Evolutionary conservation across 1,140 invertebrate genomes (phyloP), one percentile per base, ranked within the genome.

Genomic region (Platyura marginata): DNA sequence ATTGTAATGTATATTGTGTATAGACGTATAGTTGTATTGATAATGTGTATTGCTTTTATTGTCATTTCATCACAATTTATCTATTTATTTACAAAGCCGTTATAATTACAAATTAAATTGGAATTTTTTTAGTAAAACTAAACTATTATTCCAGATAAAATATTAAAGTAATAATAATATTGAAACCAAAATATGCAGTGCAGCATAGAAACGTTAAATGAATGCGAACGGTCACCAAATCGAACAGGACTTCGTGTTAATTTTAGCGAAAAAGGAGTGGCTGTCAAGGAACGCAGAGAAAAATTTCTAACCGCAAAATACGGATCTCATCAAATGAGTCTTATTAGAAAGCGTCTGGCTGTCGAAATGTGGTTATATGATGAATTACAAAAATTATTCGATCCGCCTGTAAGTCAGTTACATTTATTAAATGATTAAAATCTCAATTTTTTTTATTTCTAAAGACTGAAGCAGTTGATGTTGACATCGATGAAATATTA

Each of bases 331-430:
- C 91, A 95, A 68, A 96, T 95, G 91, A 86, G 79, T 53, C 74
- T 95, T 46, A 96, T 96, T 53, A 75, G 90, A 49, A 95, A 95
- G 66, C 69, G 91, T 56, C 69, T 95, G 44, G 81, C 83, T 10
- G 91, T 95, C 9, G 92, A 96, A 66, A 93, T 95, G 84, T 95
- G 91, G 91, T 74, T 96, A 34, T 94, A 91, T 62, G 90, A 95
- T 57, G 81, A 93, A 62, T 70, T 96, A 44, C 85, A 91, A 61
- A 82, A 84, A 56, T 70, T 95, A 29, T 93, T 91, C 56, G 80
- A 85, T 51, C 71, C 75, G 46, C 70, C 75, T 61, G 82, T 87
- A 58, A 75, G 75, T 70, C 25, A 29, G 25, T 29, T 13, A 21
- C 21, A 40, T 21, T 21, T 10, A 36, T 36, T 13, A 18, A 4